Base-by-base conservation (phyloP, 64 coral and sea anemone genomes). In the Pocillopora damicornis region DNA sequence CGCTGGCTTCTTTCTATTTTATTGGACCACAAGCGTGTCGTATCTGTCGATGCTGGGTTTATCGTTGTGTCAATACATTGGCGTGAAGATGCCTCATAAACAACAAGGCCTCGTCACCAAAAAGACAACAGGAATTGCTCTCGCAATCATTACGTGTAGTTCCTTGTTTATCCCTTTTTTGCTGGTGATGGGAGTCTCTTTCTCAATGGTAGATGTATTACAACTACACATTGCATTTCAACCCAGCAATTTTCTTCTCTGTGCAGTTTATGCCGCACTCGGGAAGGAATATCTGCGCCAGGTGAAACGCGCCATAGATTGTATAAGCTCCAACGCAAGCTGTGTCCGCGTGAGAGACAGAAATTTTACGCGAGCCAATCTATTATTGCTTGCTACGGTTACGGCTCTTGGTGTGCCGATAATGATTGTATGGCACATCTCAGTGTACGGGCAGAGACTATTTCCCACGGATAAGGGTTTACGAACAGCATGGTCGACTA, bases 31-130 rank as follows among this genome's bases (percentile, higher is more conserved):
- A 45, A 85, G 81, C 65, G 81, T 85, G 36, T 85, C 81, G 4
- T 85, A 85, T 7, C 72, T 85, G 18, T 85, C 81, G 15, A 85
- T 85, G 81, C 81, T 85, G 37, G 81, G 81, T 30, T 73, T 85
- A 13, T 85, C 81, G n/a, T n/a, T 85, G 81, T 85, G 81, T 26
- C 81, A 85, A 17, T 85, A 85, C 65, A 56, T 85, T 37, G 81
- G 81, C 22, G 81, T 85, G 1, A 85, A 85, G 65, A 85, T 85
- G 45, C 81, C 81, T 57, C 81, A 85, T 36, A 85, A 58, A 73
- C 63, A 85, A 15, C 11, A 66, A 71, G 81, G 9, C 20, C 42
- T 85, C 5, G 65, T 85, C 22, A 85, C 64, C 22, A 85, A 57
- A 85, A 85, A 72, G 38, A 85, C 18, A 1, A 85, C 81, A 69